phyloP scores from a whole-genome alignment of 1,140 invertebrate species.

The Portunus trituberculatus region DNA sequence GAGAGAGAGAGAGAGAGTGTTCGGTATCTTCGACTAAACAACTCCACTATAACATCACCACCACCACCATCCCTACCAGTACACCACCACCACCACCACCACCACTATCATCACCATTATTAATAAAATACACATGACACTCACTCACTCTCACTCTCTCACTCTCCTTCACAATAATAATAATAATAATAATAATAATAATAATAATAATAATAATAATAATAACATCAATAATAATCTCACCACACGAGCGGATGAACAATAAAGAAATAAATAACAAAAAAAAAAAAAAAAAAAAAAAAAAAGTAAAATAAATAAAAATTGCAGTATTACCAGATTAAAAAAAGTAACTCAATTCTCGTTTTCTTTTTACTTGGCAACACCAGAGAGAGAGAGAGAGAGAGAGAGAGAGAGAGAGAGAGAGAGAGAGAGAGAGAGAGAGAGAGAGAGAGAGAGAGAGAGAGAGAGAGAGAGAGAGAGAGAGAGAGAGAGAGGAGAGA shows the following conservation, averaged over 20 bases:
- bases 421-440: background rate
- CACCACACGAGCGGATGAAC: background rate
- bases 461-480: background rate
- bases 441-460: background rate
- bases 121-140: too few species aligned
- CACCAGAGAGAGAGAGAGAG: background rate
- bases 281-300: background rate
- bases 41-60: too few species aligned
- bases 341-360: too few species aligned
- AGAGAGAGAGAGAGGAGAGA: conserved; percentile 29
- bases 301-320: background rate
- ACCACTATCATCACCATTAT: background rate
- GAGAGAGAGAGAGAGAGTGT: too few species aligned
- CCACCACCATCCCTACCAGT: too few species aligned
- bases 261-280: background rate
- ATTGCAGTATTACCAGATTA: background rate
- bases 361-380: too few species aligned
- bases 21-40: too few species aligned
- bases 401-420: background rate
- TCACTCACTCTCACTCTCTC: background rate
- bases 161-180: background rate
- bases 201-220: background rate
- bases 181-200: background rate
- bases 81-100: too few species aligned
- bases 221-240: background rate